Conservation (phyloP, 2,797 vertebrate species). For the Bryconaethiops microstoma region DNA sequence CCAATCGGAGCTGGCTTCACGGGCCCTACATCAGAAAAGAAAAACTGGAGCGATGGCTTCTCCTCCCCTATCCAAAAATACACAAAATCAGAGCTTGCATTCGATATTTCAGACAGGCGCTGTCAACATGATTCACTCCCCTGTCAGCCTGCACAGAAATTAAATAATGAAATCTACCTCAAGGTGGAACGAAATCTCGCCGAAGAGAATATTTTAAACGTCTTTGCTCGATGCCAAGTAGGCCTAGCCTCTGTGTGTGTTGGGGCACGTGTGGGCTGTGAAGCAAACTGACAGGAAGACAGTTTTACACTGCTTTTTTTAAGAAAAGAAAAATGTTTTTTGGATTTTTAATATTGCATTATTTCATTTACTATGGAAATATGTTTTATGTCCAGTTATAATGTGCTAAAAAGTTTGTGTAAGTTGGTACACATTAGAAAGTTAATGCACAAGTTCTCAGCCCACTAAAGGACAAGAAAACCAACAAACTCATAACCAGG, state of each 20-base stretch:
- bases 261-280: conserved; percentile 13
- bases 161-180: conserved; percentile 85
- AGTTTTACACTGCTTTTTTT: conserved; percentile 58
- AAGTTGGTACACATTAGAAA: conserved; percentile 41
- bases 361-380: conserved; percentile 47
- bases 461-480: conserved; percentile 33
- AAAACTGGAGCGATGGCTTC: conserved; percentile 73
- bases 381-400: conserved; percentile 56
- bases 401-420: conserved; percentile 42
- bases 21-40: conserved; percentile 69
- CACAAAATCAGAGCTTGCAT: conserved; percentile 77
- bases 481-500: conserved; percentile 38
- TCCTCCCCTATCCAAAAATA: conserved; percentile 79
- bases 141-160: conserved; percentile 79
- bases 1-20: conserved; percentile 71
- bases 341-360: conserved; percentile 17
- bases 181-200: conserved; percentile 83
- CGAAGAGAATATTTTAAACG: conserved; percentile 75
- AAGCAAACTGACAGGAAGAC: conserved; percentile 44
- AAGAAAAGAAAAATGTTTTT: neutral
- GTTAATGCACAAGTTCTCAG: conserved; percentile 44
- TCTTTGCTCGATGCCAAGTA: conserved; percentile 73
- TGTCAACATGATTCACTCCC: conserved; percentile 86
- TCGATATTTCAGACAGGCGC: conserved; percentile 79
- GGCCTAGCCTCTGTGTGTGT: conserved; percentile 13